These are phyloP conservation scores for Choloepus hoffmanni DNA, from an alignment of 2,113 vertebrate species.

Conservation along the genomic window DNA sequence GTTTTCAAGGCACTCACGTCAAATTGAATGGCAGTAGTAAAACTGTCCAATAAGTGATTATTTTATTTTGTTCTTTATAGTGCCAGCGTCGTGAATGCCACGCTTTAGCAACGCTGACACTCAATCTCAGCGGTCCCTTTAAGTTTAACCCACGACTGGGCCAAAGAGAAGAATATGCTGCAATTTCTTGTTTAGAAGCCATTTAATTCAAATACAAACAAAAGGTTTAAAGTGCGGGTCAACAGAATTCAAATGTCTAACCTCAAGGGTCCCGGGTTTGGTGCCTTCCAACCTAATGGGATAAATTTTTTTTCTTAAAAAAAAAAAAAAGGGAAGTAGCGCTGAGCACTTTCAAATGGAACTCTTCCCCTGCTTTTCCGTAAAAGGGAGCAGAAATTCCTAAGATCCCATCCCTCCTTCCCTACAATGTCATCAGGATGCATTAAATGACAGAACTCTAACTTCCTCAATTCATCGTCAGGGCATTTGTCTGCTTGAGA, in stretches of 20 bases:
- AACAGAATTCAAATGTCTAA: slow-evolving; percentile 90
- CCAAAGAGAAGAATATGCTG: slow-evolving; percentile 89
- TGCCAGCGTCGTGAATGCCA: slow-evolving; percentile 96
- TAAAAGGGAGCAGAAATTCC: slow-evolving; percentile 53
- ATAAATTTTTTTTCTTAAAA: slow-evolving; percentile 30
- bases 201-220: slow-evolving; percentile 89
- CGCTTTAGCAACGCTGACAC: slow-evolving; percentile 94
- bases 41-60: slow-evolving; percentile 95
- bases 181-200: slow-evolving; percentile 97
- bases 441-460: slow-evolving; percentile 51
- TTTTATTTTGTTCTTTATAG: slow-evolving; percentile 93
- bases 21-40: slow-evolving; percentile 97
- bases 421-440: slow-evolving; percentile 67
- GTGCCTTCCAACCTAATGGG: slow-evolving; percentile 81
- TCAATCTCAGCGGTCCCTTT: slow-evolving; percentile 94
- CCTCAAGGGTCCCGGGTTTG: slow-evolving; percentile 81
- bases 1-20: slow-evolving; percentile 99
- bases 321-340: slow-evolving; percentile 77
- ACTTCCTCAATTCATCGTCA: slow-evolving; percentile 49
- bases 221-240: slow-evolving; percentile 95
- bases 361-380: not conserved
- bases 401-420: not conserved
- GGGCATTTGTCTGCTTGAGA: slow-evolving; percentile 63
- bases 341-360: slow-evolving; percentile 70
- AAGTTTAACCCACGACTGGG: slow-evolving; percentile 91